Evolutionary conservation across 2,888 invertebrate species (phyloP).

Genomic region (Chrysotoxum bicinctum): DNA sequence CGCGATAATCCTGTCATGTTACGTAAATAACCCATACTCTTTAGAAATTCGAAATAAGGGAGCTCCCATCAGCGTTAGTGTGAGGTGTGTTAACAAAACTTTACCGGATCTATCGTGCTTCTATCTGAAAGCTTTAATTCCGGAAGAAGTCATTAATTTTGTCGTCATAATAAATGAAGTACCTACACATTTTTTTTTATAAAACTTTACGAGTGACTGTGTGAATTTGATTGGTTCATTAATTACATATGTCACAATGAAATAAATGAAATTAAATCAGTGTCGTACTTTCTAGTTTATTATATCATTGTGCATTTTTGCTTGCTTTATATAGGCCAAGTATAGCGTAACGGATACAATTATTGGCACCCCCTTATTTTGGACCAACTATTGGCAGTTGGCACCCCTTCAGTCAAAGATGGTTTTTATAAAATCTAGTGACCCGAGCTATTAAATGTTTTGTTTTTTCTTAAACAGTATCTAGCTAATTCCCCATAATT

Average conservation of each 20-base stretch:
- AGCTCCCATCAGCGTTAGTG: neutral
- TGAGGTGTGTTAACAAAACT: slow-evolving; percentile 9
- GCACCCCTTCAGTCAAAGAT: no score
- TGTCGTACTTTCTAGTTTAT: neutral
- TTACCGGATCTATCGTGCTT: slow-evolving; percentile 3
- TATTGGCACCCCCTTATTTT: no score
- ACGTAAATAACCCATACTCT: neutral
- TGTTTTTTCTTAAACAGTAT: no score
- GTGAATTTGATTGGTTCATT: slow-evolving; percentile 8
- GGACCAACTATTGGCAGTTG: no score
- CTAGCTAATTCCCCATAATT: no score
- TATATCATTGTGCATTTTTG: no score
- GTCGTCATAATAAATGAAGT: neutral
- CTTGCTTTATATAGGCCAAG: no score
- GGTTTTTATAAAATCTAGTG: no score
- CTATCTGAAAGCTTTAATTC: neutral
- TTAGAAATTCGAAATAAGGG: neutral
- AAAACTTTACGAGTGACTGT: neutral
- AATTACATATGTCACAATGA: neutral
- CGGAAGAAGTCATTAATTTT: neutral
- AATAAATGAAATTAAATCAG: no score
- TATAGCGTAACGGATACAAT: no score
- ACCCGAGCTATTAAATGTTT: no score
- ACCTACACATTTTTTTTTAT: neutral
- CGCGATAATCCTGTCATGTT: slow-evolving; percentile 39